Percentiles rank a stretch among this genome's conserved stretches.
These are phyloP conservation scores for Holcopasites calliopsidis DNA, from an alignment of 1,140 invertebrate genomes.

Conservation along the genomic window DNA sequence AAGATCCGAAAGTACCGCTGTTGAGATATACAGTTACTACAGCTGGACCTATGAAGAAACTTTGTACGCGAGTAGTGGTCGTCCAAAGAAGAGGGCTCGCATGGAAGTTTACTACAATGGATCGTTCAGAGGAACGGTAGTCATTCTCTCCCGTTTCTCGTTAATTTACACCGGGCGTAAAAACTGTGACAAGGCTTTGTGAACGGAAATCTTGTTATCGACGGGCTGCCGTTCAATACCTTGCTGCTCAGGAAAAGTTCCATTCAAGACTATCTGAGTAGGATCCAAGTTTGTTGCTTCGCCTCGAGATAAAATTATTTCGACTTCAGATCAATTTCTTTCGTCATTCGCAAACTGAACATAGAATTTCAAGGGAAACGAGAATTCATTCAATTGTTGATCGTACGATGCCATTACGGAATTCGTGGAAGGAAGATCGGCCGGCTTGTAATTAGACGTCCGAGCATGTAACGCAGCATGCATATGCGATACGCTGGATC, in stretches of 20 bases:
- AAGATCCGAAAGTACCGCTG: background rate
- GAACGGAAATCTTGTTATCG: conserved; percentile 10
- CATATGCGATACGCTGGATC: conserved; percentile 12
- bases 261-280: no score
- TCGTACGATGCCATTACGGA: background rate
- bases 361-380: no score
- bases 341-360: no score
- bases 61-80: background rate
- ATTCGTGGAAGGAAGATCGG: no score
- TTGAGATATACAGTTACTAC: conserved; percentile 1
- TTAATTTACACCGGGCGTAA: conserved; percentile 16
- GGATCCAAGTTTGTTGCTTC: no score
- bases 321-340: no score
- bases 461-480: background rate
- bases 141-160: conserved; percentile 17
- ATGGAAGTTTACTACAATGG: background rate
- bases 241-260: background rate
- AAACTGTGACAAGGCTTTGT: conserved; percentile 22
- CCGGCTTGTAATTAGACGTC: conserved; percentile 10
- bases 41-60: background rate
- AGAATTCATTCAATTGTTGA: no score
- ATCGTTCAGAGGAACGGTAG: background rate
- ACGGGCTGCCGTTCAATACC: background rate
- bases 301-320: no score
- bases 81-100: background rate